These are phyloP conservation scores for Brassicogethes aeneus DNA, from an alignment of 2,888 invertebrate genomes.

Conservation along the genomic window DNA sequence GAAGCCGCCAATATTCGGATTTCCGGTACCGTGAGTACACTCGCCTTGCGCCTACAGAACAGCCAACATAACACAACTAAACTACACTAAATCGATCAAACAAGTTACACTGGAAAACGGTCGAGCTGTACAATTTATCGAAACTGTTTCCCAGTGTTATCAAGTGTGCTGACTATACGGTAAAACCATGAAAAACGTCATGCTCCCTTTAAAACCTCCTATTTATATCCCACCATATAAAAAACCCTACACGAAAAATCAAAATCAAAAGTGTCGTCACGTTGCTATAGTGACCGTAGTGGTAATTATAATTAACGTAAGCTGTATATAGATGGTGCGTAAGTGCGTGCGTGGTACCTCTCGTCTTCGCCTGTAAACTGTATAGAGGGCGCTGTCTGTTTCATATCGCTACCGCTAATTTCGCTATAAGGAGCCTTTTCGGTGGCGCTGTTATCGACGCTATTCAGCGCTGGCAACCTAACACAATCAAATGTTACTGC, in stretches of 20 bases:
- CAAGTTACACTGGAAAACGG: too few relatives aligned
- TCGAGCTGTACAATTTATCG: too few relatives aligned
- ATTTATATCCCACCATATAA: too few relatives aligned
- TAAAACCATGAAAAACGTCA: too few relatives aligned
- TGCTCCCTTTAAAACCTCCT: too few relatives aligned
- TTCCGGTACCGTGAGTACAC: constrained; percentile 69
- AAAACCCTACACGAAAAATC: too few relatives aligned
- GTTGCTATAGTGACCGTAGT: too few relatives aligned
- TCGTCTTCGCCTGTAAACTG: constrained; percentile 31
- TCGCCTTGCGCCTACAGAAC: constrained; percentile 57
- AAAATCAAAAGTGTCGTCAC: too few relatives aligned
- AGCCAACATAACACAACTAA: constrained; percentile 32
- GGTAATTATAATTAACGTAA: too few relatives aligned
- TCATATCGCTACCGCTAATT: constrained; percentile 33
- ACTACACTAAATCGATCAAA: not conserved
- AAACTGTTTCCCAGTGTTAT: too few relatives aligned
- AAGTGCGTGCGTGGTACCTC: constrained; percentile 25
- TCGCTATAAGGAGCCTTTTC: constrained; percentile 30
- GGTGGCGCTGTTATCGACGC: constrained; percentile 22
- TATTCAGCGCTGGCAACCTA: constrained; percentile 23
- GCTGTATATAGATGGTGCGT: too few relatives aligned
- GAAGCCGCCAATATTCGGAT: constrained; percentile 77
- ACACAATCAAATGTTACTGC: constrained; percentile 15
- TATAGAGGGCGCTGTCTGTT: constrained; percentile 28
- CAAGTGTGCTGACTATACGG: too few relatives aligned